These are phyloP conservation scores for Rhyacichthys aspro DNA, from an alignment of 2,797 vertebrate species.

Conservation along the genomic window DNA sequence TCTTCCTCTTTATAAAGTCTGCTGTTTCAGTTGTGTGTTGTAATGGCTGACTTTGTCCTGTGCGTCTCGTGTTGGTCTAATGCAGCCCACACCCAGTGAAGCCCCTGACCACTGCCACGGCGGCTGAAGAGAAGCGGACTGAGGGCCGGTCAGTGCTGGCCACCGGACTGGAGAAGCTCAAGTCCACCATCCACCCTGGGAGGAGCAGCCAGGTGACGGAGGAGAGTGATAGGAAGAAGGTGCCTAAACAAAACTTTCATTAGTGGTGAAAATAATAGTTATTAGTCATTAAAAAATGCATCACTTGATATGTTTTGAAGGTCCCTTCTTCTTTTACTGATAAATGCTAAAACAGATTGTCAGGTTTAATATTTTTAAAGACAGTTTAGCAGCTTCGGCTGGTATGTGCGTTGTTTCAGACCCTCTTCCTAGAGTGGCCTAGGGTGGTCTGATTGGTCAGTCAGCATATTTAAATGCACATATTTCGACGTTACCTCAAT, in stretches of 20 bases:
- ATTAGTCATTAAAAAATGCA: too few relatives aligned
- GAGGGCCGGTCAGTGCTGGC: conserved; percentile 83
- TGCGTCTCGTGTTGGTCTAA: conserved; percentile 4
- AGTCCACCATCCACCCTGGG: conserved; percentile 82
- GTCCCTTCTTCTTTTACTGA: too few relatives aligned
- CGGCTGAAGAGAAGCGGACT: conserved; percentile 77
- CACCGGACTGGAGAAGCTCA: conserved; percentile 88
- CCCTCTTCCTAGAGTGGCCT: too few relatives aligned
- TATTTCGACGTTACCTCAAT: too few relatives aligned
- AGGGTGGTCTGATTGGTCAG: too few relatives aligned
- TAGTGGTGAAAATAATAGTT: too few relatives aligned
- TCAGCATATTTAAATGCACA: too few relatives aligned
- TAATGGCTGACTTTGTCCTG: conserved; percentile 24
- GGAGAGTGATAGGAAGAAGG: conserved; percentile 83
- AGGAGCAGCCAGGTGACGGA: conserved; percentile 71
- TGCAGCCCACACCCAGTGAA: conserved; percentile 93
- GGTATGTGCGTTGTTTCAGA: too few relatives aligned
- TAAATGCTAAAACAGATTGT: too few relatives aligned
- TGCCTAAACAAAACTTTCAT: conserved; percentile 27
- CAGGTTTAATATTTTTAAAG: too few relatives aligned
- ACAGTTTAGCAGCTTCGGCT: too few relatives aligned
- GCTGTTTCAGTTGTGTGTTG: not conserved
- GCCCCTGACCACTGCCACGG: conserved; percentile 83
- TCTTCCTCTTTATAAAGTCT: not conserved
- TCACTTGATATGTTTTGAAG: too few relatives aligned